Percentiles rank a stretch among this genome's conserved stretches.
phyloP scores from a whole-genome alignment of 1,140 invertebrate genomes.

The Bilobella aurantiaca region DNA sequence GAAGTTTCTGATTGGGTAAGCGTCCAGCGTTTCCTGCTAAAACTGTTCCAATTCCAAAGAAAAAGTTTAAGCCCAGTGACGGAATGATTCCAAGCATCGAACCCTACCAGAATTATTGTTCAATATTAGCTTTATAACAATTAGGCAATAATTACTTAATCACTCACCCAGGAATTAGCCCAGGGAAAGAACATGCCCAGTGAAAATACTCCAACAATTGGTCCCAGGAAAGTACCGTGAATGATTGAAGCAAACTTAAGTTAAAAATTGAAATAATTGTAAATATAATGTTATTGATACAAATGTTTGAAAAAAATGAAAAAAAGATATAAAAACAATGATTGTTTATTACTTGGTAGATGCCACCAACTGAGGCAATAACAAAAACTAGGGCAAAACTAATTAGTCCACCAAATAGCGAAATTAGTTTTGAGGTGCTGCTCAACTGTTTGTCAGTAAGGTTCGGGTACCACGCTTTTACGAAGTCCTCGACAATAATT shows the following conservation, averaged over 20 bases:
- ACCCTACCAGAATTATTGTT: constrained; percentile 2
- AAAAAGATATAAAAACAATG: background rate
- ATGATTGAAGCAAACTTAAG: constrained; percentile 16
- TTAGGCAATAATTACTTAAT: background rate
- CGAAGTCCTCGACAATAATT: constrained; percentile 15
- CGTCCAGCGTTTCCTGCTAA: constrained; percentile 10
- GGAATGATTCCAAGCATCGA: background rate
- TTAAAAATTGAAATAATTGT: too few species aligned
- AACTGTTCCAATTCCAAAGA: constrained; percentile 25
- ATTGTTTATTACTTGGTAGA: background rate
- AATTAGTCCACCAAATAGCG: constrained; percentile 4
- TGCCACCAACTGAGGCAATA: background rate
- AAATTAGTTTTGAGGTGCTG: background rate
- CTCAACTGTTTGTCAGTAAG: background rate
- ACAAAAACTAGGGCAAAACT: constrained; percentile 15
- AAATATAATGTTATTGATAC: too few species aligned
- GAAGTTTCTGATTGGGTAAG: background rate
- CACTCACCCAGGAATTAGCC: constrained; percentile 53
- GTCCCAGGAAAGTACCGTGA: constrained; percentile 19
- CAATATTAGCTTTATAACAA: constrained; percentile 32
- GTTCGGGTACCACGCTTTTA: constrained; percentile 2
- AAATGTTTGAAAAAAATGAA: too few species aligned
- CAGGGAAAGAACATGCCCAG: constrained; percentile 74
- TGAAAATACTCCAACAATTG: constrained; percentile 58
- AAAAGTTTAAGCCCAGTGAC: constrained; percentile 7